phyloP scores from a whole-genome alignment of 2,113 vertebrate species.

The Catharus bicknelli region DNA sequence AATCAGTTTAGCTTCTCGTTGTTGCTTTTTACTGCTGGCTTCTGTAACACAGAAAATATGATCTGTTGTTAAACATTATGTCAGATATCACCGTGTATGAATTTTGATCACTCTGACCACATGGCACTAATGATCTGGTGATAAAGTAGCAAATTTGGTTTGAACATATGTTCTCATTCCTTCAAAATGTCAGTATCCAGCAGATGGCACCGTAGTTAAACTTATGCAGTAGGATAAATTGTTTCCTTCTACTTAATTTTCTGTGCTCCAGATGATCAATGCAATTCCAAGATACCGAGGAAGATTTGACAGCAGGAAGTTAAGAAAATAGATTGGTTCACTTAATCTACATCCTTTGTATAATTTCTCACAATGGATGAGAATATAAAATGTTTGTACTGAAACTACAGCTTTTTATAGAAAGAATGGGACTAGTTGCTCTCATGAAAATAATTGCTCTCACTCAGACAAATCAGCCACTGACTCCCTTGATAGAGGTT shows the following conservation, averaged over 20 bases:
- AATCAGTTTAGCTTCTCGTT: neutral
- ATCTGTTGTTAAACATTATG: neutral
- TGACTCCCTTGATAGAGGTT: neutral
- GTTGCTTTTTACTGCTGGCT: neutral
- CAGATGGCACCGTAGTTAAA: constrained; percentile 56
- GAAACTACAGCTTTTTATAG: neutral
- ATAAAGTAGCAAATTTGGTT: neutral
- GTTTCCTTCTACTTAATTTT: neutral
- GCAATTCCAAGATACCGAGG: neutral
- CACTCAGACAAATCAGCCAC: neutral
- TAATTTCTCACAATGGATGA: neutral
- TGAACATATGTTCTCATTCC: neutral
- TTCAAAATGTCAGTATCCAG: constrained; percentile 6
- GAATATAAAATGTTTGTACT: neutral
- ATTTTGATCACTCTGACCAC: neutral
- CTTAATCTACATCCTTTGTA: neutral
- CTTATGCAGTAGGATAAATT: neutral
- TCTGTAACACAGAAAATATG: neutral
- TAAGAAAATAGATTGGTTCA: neutral
- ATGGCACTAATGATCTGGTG: neutral
- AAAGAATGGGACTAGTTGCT: neutral
- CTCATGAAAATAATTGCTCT: neutral
- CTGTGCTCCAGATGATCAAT: neutral
- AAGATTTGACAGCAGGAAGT: constrained; percentile 5
- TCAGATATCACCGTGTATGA: neutral